Evolutionary conservation across 2,113 vertebrate species (phyloP).

Genomic region (Gadus chalcogrammus): DNA sequence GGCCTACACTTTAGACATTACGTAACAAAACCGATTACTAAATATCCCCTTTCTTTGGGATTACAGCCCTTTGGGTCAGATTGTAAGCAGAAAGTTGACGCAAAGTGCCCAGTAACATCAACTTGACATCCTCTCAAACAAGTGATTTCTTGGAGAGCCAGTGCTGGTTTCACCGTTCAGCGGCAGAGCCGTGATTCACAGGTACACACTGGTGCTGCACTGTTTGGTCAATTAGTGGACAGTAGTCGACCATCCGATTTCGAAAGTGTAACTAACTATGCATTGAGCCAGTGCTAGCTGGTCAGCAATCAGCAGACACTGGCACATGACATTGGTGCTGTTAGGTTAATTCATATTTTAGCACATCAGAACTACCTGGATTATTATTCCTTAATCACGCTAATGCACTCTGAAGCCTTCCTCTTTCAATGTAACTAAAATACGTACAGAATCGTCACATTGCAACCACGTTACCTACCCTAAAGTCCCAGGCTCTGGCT

Average conservation of each 20-base stretch:
- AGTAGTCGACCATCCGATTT: background rate
- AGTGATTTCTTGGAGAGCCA: background rate
- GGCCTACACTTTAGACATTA: background rate
- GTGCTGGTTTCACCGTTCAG: too few species aligned
- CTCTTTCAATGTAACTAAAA: slow-evolving; percentile 7
- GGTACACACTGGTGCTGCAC: background rate
- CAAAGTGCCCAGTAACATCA: slow-evolving; percentile 38
- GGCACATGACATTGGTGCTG: background rate
- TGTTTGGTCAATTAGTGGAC: background rate
- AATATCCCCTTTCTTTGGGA: background rate
- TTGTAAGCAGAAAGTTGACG: slow-evolving; percentile 25
- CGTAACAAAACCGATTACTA: background rate
- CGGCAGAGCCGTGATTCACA: too few species aligned
- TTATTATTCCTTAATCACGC: background rate
- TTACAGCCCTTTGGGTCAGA: background rate
- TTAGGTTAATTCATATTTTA: background rate
- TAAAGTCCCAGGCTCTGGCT: slow-evolving; percentile 73
- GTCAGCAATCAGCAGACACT: background rate
- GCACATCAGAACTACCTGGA: background rate
- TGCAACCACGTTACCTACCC: slow-evolving; percentile 73
- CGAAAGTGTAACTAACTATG: background rate
- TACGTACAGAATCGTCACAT: slow-evolving; percentile 46
- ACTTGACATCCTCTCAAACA: slow-evolving; percentile 50
- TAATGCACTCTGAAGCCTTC: slow-evolving; percentile 34
- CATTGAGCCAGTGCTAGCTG: too few species aligned